These are phyloP conservation scores for Geococcyx californianus DNA, from an alignment of 2,113 vertebrate genomes.

Conservation along the genomic window DNA sequence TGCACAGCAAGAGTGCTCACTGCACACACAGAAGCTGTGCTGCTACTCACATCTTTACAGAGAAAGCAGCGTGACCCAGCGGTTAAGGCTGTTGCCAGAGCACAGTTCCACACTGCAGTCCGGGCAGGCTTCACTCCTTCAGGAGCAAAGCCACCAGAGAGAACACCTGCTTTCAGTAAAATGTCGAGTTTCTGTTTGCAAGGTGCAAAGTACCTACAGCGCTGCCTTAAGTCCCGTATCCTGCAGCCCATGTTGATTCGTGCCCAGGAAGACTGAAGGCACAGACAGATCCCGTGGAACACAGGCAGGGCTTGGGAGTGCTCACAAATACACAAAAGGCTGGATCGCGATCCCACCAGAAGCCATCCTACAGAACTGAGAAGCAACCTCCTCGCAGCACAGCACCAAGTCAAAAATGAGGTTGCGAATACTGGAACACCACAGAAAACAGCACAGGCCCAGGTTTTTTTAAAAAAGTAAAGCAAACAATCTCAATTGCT, in stretches of 20 bases:
- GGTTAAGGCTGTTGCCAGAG: neutral
- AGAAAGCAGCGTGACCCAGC: neutral
- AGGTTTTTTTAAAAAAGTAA: neutral
- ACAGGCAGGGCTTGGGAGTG: neutral
- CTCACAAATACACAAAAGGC: neutral
- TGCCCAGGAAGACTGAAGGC: neutral
- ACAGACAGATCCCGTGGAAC: neutral
- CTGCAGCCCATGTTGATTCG: neutral
- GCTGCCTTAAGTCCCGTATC: neutral
- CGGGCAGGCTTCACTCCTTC: neutral
- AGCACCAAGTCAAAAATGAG: neutral
- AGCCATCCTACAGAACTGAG: rapidly evolving
- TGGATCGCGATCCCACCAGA: neutral
- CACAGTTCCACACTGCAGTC: neutral
- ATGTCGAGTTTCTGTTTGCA: neutral
- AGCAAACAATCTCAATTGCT: neutral
- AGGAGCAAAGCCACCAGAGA: neutral
- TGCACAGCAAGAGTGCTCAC: neutral
- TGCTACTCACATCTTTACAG: neutral
- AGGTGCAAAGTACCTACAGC: neutral
- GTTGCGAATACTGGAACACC: neutral
- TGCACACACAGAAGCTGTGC: neutral
- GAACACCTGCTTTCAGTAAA: neutral
- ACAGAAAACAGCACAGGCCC: neutral
- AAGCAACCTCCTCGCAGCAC: neutral